Base-by-base conservation (phyloP, 2,888 invertebrate species). In the Heliconius cydno region DNA sequence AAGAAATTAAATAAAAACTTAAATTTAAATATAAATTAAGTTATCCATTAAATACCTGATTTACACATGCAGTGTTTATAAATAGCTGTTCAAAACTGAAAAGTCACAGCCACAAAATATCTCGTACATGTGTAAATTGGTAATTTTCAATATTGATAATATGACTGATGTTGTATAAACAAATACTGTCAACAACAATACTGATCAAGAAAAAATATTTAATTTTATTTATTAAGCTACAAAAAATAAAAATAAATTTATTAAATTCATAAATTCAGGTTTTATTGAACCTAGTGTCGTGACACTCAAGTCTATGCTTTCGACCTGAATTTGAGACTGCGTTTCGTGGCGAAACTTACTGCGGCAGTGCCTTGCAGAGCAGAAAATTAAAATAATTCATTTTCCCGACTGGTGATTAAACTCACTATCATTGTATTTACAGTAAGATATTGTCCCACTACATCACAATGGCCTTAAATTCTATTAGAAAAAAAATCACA, bases 41-140 rank as follows among this genome's bases (percentile, higher is more conserved):
- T 75, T 72, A 57, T 10, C 34, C 57, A n/a, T 60, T 13, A 30
- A 52, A 72, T 57, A 72, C 13, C 60, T 73, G 60, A 73, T 80
- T 70, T 73, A 80, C 79, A 81, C 76, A 76, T 73, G 72, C 63
- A 76, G n/a, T 25, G 41, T 75, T 72, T 46, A 41, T 19, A 57
- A 25, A 65, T 65, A 70, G 65, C 76, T 73, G 72, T 41, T 30
- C 28, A 25, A 75, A 75, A 77, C 19, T 13, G 15, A 76, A 76
- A 57, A 52, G 2, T 81, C 79, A 81, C 81, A 81, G 78, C 79
- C 81, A 80, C 63, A 63, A 77, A 79, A 70, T 70, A 28, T 70
- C 25, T 70, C 15, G 19, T 41, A 70, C 70, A 70, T 70, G 70
- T 76, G 57, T 57, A 68, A 67, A 68, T 34, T 76, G 34, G 66